Percentiles rank a stretch among this genome's conserved stretches.
These are phyloP conservation scores for Eugnorisma glareosa DNA, from an alignment of 2,888 invertebrate species.

Conservation along the genomic window DNA sequence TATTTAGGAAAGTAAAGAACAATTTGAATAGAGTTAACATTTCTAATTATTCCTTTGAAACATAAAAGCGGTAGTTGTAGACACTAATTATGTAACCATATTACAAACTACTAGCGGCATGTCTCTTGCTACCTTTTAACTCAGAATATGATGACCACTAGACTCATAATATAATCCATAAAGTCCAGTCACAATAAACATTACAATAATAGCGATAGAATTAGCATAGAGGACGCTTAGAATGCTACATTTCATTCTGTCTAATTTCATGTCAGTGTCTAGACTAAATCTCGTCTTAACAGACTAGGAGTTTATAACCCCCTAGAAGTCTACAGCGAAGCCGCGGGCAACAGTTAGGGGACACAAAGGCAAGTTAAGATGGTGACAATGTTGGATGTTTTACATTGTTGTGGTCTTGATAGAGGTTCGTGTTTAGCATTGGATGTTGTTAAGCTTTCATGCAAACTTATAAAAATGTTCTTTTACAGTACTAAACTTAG, in stretches of 20 bases:
- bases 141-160: background rate
- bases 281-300: constrained; percentile 55
- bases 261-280: constrained; percentile 54
- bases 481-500: background rate
- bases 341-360: constrained; percentile 9
- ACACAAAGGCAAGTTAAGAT: constrained; percentile 9
- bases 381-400: constrained; percentile 11
- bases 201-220: constrained; percentile 37
- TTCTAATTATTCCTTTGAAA: background rate
- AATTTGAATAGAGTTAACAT: background rate
- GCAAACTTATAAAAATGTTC: background rate
- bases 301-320: constrained; percentile 54
- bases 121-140: no score
- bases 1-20: background rate
- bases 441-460: background rate
- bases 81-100: background rate
- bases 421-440: background rate
- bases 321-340: constrained; percentile 19
- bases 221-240: constrained; percentile 28
- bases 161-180: background rate
- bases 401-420: constrained; percentile 11
- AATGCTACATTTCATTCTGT: constrained; percentile 28
- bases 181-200: constrained; percentile 19
- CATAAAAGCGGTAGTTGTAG: background rate
- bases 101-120: no score